Evolutionary conservation across 1,140 invertebrate genomes (phyloP).

Genomic region (Diabrotica undecimpunctata): DNA sequence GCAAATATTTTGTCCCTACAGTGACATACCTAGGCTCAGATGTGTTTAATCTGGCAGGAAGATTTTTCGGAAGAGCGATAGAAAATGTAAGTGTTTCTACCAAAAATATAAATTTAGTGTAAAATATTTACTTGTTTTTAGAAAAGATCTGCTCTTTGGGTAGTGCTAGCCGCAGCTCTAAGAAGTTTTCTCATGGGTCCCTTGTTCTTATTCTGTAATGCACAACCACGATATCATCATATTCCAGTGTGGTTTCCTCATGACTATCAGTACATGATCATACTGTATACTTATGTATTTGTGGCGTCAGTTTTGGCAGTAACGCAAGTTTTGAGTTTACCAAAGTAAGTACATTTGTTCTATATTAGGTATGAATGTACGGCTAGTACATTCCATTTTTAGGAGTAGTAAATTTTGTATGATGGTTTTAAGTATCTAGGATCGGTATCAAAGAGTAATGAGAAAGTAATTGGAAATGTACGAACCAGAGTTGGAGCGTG

Average conservation of each 20-base stretch:
- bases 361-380: too few species aligned
- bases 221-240: not conserved
- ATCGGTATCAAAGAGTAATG: too few species aligned
- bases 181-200: not conserved
- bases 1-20: constrained; percentile 9
- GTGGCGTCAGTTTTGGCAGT: not conserved
- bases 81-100: not conserved
- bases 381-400: too few species aligned
- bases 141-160: not conserved
- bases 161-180: not conserved
- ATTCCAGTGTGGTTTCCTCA: not conserved
- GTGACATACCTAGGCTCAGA: constrained; percentile 4
- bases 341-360: not conserved
- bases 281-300: not conserved
- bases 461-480: too few species aligned
- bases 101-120: too few species aligned
- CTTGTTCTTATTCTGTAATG: not conserved
- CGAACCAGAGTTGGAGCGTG: too few species aligned
- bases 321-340: not conserved
- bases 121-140: not conserved
- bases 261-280: constrained; percentile 3
- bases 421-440: too few species aligned
- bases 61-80: not conserved
- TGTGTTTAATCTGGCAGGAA: constrained; percentile 1
- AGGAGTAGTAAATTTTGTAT: too few species aligned